Base-by-base conservation (phyloP, 2,113 vertebrate species). In the Cyprinodon brontotheroides region DNA sequence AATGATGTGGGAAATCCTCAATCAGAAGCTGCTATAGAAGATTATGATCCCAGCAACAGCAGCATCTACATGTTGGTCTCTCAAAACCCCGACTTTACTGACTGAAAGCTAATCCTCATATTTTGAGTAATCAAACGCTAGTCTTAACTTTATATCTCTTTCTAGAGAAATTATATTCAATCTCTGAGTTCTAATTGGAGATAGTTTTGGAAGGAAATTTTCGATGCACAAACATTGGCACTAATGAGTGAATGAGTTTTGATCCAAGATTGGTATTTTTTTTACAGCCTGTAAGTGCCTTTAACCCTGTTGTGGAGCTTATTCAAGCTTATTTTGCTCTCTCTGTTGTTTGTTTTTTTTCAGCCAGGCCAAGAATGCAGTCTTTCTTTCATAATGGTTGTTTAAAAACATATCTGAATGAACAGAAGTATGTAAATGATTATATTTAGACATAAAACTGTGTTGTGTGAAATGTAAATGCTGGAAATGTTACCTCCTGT, bases 1-100 rank as follows among this genome's bases (percentile, higher is more conserved):
- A 84, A 97, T 98, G 97, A 96, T 96, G 68, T 99, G 97, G 97
- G 97, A 99, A 91, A 97, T 99, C 79, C 92, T 99, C 65, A 95
- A 97, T 78, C 95, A 96, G 90, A 93, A 93, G 89, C 90, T 99
- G 91, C 94, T 97, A 72, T 96, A 92, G 65, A 84, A 68, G 38
- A 67, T 74, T 1, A 0, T n/a, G 60, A 43, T 43, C 2, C 38
- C 17, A 57, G 50, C 7, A 57, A 20, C 50, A 57, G 62, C 50
- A 67, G 37, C 62, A 4, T 75, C 39, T 47, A 48, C 48, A 59
- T 50, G 62, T 57, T 2, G n/a, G 61, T 39, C 39, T 60, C 47
- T 36, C 63, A 68, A 86, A 76, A 86, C 66, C 15, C 38, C 73
- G 68, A 84, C 65, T 75, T 74, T 11, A 43, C 45, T 37, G 57